Evolutionary conservation across 1,140 invertebrate species (phyloP), one percentile per base, ranked within the genome.

Genomic region (Musca vetustissima): DNA sequence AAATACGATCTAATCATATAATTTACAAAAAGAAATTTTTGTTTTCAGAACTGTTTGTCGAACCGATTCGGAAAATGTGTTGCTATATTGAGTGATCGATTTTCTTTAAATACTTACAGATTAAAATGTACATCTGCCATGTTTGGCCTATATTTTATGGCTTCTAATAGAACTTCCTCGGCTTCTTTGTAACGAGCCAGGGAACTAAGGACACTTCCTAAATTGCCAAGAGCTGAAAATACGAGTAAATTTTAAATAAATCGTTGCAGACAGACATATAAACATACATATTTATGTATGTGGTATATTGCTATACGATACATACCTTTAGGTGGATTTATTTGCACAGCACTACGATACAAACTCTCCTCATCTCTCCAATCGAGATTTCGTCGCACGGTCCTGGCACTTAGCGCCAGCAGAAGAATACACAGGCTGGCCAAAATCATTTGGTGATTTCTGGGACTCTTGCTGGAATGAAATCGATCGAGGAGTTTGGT

Each of bases 301-400:
- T 43, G 36, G n/a, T n/a, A n/a, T n/a, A n/a, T n/a, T n/a, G n/a
- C n/a, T n/a, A n/a, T n/a, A n/a, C 19, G 55, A 66, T 9, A 79
- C 86, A 89, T 84, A 98, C 96, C 95, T 93, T 98, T 98, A n/a
- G 97, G 94, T 67, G 97, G 96, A 85, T 98, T 99, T 72, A 98
- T 89, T 64, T 88, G 83, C 61, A 98, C 87, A 9, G 96, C 97
- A 50, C 96, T 94, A 73, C 90, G 85, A 83, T 98, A 99, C 1
- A 99, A 87, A 70, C 89, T 91, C 84, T 98, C 97, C 84, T 98
- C 97, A 71, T 94, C 91, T 66, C 86, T 84, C 97, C 97, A 98
- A 80, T 98, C 96, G 59, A 86, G 82, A 82, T 98, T 98, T 69
- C 97, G 84, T 24, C 87, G 77, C 70, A 96, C 78, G 0, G 96